Base-by-base conservation (phyloP, 2,113 vertebrate genomes). In the Paratilapia polleni region DNA sequence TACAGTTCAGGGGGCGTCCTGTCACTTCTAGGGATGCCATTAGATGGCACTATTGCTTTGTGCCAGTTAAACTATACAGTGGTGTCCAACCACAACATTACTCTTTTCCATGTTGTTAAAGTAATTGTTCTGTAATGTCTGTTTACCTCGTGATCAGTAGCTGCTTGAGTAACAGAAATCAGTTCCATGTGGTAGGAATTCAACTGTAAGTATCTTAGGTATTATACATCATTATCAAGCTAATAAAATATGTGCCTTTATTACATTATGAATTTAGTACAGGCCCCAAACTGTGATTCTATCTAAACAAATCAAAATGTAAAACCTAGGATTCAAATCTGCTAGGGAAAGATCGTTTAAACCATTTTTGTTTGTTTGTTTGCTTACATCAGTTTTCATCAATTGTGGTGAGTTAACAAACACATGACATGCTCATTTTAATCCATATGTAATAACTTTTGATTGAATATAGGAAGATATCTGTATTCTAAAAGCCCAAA, bases 21-120 rank as follows among this genome's bases (percentile, higher is more conserved):
- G 11, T 63, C 11, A n/a, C 34, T 74, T 17, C 73, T 57, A 17
- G 1, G 4, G 13, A 12, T n/a, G 3, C 77, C 94, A 88, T 77
- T 84, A 94, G 94, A 90, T 89, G 94, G 91, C 92, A 89, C 52
- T 81, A 58, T 85, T 87, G 79, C 10, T 3, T 8, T 26, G 7
- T 58, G 20, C 15, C 28, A 70, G n/a, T 84, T 13, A 54, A 77
- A 41, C 41, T 54, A 4, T 5, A 34, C 1, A 14, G 19, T 57
- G 17, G 2, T 36, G 17, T 22, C 6, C 2, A 15, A 24, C 15
- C 14, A 17, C 59, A 54, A 41, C 6, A 57, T 68, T 68, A 2
- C 12, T 47, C 12, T n/a, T 56, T 79, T 19, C 22, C 28, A 24
- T 31, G 28, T 31, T 36, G 8, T 8, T 41, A 73, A 73, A 31